Evolutionary conservation across 2,888 invertebrate species (phyloP).

Genomic region (Listrodromus nycthemerus): DNA sequence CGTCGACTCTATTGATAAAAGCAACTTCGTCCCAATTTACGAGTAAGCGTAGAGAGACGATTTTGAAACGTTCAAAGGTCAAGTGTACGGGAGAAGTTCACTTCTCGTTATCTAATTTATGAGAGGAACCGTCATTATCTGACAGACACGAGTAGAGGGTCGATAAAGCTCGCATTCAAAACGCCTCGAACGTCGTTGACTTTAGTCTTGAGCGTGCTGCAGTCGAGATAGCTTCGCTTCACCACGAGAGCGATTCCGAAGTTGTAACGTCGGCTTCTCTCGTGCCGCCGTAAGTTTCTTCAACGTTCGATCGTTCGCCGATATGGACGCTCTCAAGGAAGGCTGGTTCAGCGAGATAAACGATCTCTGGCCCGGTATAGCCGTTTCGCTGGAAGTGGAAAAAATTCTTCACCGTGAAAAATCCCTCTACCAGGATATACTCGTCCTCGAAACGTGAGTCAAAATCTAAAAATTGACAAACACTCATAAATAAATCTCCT

Average conservation of each 20-base stretch:
- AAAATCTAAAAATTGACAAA: conserved; percentile 19
- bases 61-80: conserved; percentile 62
- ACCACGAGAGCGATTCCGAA: background rate
- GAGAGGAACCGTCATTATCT: conserved; percentile 66
- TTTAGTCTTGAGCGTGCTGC: conserved; percentile 43
- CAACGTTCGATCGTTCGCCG: conserved; percentile 9
- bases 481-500: background rate
- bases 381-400: conserved; percentile 94
- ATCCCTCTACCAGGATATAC: conserved; percentile 94
- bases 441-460: conserved; percentile 92
- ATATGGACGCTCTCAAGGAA: conserved; percentile 90
- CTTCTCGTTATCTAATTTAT: conserved; percentile 68
- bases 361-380: conserved; percentile 96
- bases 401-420: conserved; percentile 91
- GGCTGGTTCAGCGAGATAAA: conserved; percentile 98
- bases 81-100: conserved; percentile 39
- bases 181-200: conserved; percentile 21
- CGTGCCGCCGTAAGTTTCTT: background rate
- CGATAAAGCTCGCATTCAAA: conserved; percentile 68
- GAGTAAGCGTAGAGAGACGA: background rate
- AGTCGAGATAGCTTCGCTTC: conserved; percentile 5
- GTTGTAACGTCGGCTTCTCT: background rate
- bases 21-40: background rate
- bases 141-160: conserved; percentile 49
- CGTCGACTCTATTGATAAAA: background rate